Percentiles rank a stretch among this genome's conserved stretches.
These are phyloP conservation scores for Virgularia gustaviana DNA, from an alignment of 92 coral and sea anemone genomes.

Conservation along the genomic window DNA sequence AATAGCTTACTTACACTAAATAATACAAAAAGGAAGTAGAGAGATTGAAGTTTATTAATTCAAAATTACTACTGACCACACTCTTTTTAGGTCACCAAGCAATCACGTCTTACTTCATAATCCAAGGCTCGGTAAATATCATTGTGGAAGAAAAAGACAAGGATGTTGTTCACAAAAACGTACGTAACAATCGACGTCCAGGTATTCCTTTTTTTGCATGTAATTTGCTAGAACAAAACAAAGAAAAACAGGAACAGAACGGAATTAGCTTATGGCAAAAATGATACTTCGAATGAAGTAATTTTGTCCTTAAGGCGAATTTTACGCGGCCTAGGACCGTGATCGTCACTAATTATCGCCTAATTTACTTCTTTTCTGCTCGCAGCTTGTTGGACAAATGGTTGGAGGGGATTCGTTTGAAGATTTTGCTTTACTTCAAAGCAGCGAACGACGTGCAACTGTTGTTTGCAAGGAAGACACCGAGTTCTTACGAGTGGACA, in stretches of 20 bases:
- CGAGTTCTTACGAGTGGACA: conserved; percentile 76
- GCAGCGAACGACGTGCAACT: conserved; percentile 72
- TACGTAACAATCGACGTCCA: conserved; percentile 3
- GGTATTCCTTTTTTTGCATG: too few relatives aligned
- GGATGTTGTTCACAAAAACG: conserved; percentile 57
- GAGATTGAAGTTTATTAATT: not conserved
- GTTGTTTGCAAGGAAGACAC: conserved; percentile 72
- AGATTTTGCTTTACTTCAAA: conserved; percentile 76
- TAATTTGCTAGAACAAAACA: too few relatives aligned
- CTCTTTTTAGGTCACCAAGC: conserved; percentile 66
- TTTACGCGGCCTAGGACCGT: too few relatives aligned
- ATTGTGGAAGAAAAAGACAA: conserved; percentile 68
- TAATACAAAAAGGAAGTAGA: too few relatives aligned
- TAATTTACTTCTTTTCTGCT: too few relatives aligned
- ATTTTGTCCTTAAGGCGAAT: too few relatives aligned
- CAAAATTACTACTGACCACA: not conserved
- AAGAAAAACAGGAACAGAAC: too few relatives aligned
- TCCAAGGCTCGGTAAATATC: conserved; percentile 66
- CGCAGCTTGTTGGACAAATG: conserved; percentile 78
- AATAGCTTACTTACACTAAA: too few relatives aligned
- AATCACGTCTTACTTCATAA: conserved; percentile 69
- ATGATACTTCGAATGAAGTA: too few relatives aligned
- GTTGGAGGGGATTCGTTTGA: conserved; percentile 90
- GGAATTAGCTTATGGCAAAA: too few relatives aligned
- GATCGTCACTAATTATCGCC: too few relatives aligned